A percentile compares a stretch with the other conserved stretches of the same genome.
phyloP scores from a whole-genome alignment of 2,113 vertebrate species.

The Brienomyrus brachyistius region DNA sequence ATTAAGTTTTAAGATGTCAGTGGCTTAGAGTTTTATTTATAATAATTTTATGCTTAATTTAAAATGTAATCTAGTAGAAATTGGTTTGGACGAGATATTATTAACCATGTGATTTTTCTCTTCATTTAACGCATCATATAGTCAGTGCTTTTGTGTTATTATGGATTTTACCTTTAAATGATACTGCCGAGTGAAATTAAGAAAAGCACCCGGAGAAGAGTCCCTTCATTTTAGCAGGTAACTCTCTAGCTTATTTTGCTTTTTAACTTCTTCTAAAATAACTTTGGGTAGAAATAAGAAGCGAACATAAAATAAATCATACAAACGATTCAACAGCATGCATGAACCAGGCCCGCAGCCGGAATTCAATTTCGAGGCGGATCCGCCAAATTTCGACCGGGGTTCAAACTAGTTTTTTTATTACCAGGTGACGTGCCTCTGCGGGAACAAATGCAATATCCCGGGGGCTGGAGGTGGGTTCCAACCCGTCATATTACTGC shows the following conservation, averaged over 20 bases:
- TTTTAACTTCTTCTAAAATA: not conserved
- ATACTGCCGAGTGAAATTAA: slow-evolving; percentile 45
- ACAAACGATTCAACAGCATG: not conserved
- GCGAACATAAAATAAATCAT: not conserved
- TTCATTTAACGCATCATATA: slow-evolving; percentile 68
- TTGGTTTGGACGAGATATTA: slow-evolving; percentile 50
- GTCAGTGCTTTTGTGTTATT: slow-evolving; percentile 51
- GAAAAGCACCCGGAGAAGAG: slow-evolving; percentile 22
- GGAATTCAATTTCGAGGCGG: not conserved
- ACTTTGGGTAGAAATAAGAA: not conserved
- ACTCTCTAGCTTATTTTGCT: not conserved
- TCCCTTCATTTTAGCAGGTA: slow-evolving; percentile 42
- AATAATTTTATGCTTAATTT: slow-evolving; percentile 64
- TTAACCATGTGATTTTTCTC: slow-evolving; percentile 47
- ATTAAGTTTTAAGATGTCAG: slow-evolving; percentile 35
- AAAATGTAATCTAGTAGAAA: slow-evolving; percentile 51
- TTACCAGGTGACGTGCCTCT: not conserved
- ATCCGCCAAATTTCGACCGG: not conserved
- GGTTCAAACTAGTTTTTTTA: not conserved
- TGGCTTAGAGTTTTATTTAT: slow-evolving; percentile 59
- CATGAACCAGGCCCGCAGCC: not conserved
- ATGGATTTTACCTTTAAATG: slow-evolving; percentile 47
- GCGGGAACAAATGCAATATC: not conserved
- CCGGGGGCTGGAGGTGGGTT: too few relatives aligned
- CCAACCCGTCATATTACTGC: not conserved